Evolutionary conservation across 2,113 vertebrate genomes (phyloP).

Genomic region (Carassius auratus): DNA sequence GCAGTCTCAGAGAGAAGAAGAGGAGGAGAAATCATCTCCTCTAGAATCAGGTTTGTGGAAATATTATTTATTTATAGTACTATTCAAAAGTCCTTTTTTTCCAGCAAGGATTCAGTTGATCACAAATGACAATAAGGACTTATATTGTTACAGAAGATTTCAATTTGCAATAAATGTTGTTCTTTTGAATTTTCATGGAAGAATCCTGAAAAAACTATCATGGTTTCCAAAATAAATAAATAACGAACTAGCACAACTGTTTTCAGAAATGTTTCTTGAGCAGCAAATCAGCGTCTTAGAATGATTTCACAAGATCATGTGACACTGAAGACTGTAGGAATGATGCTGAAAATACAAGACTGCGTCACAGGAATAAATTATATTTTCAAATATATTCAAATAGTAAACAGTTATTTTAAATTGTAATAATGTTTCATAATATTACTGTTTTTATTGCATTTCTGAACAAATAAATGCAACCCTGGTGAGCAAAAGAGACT

Average conservation of each 20-base stretch:
- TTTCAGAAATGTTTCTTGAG: neutral
- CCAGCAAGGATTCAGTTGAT: neutral
- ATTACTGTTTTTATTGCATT: neutral
- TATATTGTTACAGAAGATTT: neutral
- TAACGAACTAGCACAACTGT: neutral
- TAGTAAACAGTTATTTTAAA: neutral
- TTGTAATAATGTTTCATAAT: neutral
- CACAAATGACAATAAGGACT: neutral
- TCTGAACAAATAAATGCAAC: neutral
- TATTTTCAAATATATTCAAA: neutral
- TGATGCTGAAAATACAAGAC: neutral
- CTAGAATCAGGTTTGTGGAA: slow-evolving; percentile 56
- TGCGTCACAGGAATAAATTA: neutral
- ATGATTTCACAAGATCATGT: neutral
- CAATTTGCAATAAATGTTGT: neutral
- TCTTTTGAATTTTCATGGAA: neutral
- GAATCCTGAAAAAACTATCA: neutral
- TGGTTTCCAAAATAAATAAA: neutral
- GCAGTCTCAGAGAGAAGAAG: slow-evolving; percentile 35
- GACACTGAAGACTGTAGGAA: neutral
- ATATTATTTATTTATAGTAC: neutral
- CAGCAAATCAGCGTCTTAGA: neutral
- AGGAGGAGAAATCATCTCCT: slow-evolving; percentile 14
- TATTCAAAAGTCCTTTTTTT: neutral
- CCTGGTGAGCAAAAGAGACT: neutral